phyloP scores from a whole-genome alignment of 2,888 invertebrate genomes.

The Trypoxylon attenuatum region DNA sequence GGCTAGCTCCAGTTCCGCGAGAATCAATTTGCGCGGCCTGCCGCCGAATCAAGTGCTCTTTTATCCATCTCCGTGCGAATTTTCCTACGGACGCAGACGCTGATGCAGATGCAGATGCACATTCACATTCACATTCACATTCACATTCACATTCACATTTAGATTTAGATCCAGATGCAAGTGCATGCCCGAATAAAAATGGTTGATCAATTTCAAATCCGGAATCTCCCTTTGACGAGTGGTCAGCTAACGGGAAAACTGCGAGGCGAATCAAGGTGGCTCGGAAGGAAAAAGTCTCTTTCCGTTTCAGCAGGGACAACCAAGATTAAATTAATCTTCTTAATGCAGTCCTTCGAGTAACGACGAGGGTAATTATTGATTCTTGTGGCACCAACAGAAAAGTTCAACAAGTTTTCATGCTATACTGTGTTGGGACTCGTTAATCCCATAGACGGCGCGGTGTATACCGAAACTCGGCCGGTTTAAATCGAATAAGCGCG shows the following conservation, averaged over 20 bases:
- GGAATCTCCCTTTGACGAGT: too few species aligned
- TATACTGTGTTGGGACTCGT: too few species aligned
- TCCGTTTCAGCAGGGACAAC: neutral
- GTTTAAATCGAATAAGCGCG: constrained; percentile 35
- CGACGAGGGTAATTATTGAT: constrained; percentile 43
- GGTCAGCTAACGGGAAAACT: too few species aligned
- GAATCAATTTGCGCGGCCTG: constrained; percentile 35
- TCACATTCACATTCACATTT: too few species aligned
- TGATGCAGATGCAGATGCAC: too few species aligned
- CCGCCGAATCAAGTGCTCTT: constrained; percentile 45
- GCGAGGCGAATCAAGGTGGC: too few species aligned
- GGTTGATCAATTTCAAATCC: too few species aligned
- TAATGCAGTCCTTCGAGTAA: constrained; percentile 19
- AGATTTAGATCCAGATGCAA: too few species aligned
- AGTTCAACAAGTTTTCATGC: constrained; percentile 22
- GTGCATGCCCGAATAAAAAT: too few species aligned
- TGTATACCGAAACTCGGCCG: constrained; percentile 33
- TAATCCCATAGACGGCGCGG: too few species aligned
- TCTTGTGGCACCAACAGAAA: constrained; percentile 26
- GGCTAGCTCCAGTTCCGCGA: constrained; percentile 11
- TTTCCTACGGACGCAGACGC: constrained; percentile 9
- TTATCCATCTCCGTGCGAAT: constrained; percentile 23
- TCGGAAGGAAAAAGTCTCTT: too few species aligned
- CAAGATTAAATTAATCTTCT: constrained; percentile 33
- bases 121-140: too few species aligned